These are phyloP conservation scores for Troilus luridus DNA, from an alignment of 2,888 invertebrate genomes.

Conservation along the genomic window DNA sequence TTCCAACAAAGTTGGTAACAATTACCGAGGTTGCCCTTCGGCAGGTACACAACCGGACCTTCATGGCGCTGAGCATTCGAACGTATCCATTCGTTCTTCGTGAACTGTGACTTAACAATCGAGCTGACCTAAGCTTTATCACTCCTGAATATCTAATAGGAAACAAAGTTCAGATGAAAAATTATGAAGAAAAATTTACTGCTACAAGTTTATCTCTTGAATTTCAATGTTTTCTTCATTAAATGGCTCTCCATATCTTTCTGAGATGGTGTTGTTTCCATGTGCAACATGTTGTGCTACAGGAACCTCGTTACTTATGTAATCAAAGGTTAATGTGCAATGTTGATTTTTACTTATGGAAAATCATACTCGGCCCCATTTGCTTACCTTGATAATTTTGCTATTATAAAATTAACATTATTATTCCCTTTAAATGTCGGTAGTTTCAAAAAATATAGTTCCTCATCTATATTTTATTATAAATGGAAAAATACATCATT, in stretches of 20 bases:
- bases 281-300: background rate
- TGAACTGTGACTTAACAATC: conserved; percentile 25
- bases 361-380: background rate
- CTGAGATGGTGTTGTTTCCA: background rate
- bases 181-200: conserved; percentile 32
- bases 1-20: background rate
- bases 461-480: no score
- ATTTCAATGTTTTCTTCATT: conserved; percentile 31
- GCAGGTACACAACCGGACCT: conserved; percentile 26
- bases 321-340: background rate
- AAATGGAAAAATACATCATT: no score
- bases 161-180: conserved; percentile 20
- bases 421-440: no score
- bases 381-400: no score
- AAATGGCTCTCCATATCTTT: background rate
- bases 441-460: no score
- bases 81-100: conserved; percentile 16
- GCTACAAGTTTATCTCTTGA: conserved; percentile 33
- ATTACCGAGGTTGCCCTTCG: background rate
- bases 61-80: background rate
- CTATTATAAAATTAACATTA: no score
- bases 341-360: background rate
- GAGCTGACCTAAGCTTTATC: conserved; percentile 32
- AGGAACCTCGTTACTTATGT: background rate
- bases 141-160: conserved; percentile 1